These are phyloP conservation scores for Archilochus colubris DNA, from an alignment of 2,113 vertebrate species.

Conservation along the genomic window DNA sequence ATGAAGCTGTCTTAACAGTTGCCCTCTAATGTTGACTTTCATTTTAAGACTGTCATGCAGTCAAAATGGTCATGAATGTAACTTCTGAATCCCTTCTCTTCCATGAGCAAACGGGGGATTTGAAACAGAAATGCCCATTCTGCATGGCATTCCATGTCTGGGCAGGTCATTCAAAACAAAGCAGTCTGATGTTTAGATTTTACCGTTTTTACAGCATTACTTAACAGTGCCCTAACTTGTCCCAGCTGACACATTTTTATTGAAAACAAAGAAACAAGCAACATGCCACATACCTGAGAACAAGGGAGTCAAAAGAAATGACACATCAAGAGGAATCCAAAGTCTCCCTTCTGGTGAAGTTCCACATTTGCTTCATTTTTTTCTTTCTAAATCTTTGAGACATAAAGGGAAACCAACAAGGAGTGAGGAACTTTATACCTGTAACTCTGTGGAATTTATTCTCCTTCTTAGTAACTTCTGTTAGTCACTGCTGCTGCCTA, in stretches of 20 bases:
- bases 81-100: background rate
- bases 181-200: background rate
- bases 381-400: background rate
- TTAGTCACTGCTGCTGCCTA: background rate
- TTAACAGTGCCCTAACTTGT: background rate
- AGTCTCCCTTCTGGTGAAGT: background rate
- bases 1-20: background rate
- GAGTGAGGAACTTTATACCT: background rate
- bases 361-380: background rate
- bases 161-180: background rate
- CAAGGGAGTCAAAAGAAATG: background rate
- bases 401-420: background rate
- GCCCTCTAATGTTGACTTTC: background rate
- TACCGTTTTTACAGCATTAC: background rate
- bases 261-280: background rate
- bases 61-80: background rate
- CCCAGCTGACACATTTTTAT: background rate
- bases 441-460: background rate
- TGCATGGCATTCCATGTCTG: fast-evolving
- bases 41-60: background rate
- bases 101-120: background rate
- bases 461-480: background rate
- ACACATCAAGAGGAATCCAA: slow-evolving; percentile 14
- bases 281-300: slow-evolving; percentile 16
- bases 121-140: background rate